Evolutionary conservation across 2,797 vertebrate genomes (phyloP).

Genomic region (Dendrocincla tyrannina): DNA sequence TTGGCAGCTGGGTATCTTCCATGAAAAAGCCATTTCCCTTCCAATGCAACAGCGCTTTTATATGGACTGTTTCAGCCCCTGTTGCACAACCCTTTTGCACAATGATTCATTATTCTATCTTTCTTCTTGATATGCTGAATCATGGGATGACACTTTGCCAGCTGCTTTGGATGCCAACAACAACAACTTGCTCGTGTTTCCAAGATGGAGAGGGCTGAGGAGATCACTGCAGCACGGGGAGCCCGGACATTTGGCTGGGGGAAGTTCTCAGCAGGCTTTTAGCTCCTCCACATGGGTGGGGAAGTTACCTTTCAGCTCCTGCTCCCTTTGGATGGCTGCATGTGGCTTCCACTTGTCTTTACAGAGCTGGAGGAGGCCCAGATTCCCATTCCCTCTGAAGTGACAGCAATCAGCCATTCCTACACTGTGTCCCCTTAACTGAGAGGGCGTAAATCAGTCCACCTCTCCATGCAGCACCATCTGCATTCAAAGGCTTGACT

Average conservation of each 20-base stretch:
- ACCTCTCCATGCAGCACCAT: neutral
- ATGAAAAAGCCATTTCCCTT: slow-evolving; percentile 41
- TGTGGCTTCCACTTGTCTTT: neutral
- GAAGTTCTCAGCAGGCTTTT: slow-evolving; percentile 9
- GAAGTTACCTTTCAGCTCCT: neutral
- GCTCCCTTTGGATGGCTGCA: neutral
- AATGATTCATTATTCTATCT: slow-evolving; percentile 55
- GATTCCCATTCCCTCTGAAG: neutral
- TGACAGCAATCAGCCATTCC: neutral
- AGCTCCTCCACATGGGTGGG: neutral
- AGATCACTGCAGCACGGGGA: slow-evolving; percentile 3
- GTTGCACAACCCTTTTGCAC: slow-evolving; percentile 25
- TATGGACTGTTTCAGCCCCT: neutral
- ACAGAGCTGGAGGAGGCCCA: neutral
- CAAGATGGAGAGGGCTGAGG: neutral
- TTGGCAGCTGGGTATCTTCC: slow-evolving; percentile 22
- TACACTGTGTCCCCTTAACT: neutral
- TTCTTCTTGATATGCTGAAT: slow-evolving; percentile 52
- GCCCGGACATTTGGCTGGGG: neutral
- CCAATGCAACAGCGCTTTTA: slow-evolving; percentile 17
- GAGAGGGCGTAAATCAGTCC: neutral
- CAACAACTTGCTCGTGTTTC: slow-evolving; percentile 36
- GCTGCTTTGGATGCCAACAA: slow-evolving; percentile 36
- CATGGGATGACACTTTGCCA: slow-evolving; percentile 44
- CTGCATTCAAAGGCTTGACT: neutral